Conservation (phyloP, 1,140 invertebrate genomes). For the Pseudomyrmex dendroicus region DNA sequence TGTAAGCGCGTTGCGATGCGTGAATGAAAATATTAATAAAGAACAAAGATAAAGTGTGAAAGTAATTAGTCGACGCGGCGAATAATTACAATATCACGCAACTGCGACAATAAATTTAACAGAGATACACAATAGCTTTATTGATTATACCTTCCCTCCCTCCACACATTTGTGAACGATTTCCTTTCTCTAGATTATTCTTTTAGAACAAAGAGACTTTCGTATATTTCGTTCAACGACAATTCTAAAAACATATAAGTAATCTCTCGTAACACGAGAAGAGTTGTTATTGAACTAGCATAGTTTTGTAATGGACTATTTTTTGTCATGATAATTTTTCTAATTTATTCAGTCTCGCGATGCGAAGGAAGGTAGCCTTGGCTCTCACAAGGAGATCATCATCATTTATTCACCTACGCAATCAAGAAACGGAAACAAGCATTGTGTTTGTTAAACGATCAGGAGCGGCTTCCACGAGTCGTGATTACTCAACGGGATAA, state of each 20-base stretch:
- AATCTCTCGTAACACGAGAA: too few species aligned
- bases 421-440: slow-evolving; percentile 60
- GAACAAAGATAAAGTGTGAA: neutral
- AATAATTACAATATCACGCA: slow-evolving; percentile 15
- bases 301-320: too few species aligned
- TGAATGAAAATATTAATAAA: slow-evolving; percentile 23
- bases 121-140: too few species aligned
- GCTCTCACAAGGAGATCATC: neutral
- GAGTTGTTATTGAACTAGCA: too few species aligned
- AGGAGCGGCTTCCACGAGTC: slow-evolving; percentile 65
- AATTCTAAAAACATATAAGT: too few species aligned
- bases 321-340: too few species aligned
- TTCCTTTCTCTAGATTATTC: too few species aligned
- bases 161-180: too few species aligned
- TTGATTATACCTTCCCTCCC: too few species aligned
- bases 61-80: slow-evolving; percentile 5
- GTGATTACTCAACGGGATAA: neutral
- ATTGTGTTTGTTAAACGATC: slow-evolving; percentile 63
- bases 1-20: slow-evolving; percentile 5
- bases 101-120: neutral
- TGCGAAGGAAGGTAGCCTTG: neutral
- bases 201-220: too few species aligned
- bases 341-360: too few species aligned
- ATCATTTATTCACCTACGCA: slow-evolving; percentile 15
- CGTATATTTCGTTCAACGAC: too few species aligned